A percentile compares a stretch with the other conserved stretches of the same genome.
Evolutionary conservation across 2,113 vertebrate species (phyloP).

Genomic region (Australoheros scitulus): DNA sequence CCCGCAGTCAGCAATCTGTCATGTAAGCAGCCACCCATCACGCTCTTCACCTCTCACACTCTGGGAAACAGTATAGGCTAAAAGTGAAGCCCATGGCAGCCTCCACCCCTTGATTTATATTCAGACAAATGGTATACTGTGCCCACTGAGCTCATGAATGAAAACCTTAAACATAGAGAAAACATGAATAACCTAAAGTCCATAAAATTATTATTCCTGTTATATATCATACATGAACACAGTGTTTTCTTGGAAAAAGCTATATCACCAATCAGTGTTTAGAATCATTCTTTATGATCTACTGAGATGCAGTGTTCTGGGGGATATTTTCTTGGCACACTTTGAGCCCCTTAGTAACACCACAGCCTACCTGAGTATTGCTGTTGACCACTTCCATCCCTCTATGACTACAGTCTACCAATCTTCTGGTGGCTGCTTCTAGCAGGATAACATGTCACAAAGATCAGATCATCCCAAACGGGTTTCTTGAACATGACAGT

Average conservation of each 20-base stretch:
- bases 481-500: constrained; percentile 1
- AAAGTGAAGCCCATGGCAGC: constrained; percentile 12
- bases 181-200: not conserved
- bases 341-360: not conserved
- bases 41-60: constrained; percentile 38
- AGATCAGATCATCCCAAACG: not conserved
- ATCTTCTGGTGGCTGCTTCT: not conserved
- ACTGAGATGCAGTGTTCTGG: not conserved
- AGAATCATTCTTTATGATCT: no score
- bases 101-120: constrained; percentile 16
- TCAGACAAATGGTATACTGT: not conserved
- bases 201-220: not conserved
- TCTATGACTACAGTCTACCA: not conserved
- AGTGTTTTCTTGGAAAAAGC: not conserved
- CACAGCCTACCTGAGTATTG: not conserved
- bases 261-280: not conserved
- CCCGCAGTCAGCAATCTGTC: constrained; percentile 73
- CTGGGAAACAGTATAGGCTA: constrained; percentile 17
- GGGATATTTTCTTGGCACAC: not conserved
- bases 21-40: constrained; percentile 58
- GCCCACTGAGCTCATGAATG: not conserved
- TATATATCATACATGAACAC: not conserved
- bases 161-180: not conserved
- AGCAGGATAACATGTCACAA: not conserved
- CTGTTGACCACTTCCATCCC: not conserved